Percentiles rank a stretch among this genome's conserved stretches.
phyloP scores from a whole-genome alignment of 2,113 vertebrate genomes.

The Ivindomyrus marchei region DNA sequence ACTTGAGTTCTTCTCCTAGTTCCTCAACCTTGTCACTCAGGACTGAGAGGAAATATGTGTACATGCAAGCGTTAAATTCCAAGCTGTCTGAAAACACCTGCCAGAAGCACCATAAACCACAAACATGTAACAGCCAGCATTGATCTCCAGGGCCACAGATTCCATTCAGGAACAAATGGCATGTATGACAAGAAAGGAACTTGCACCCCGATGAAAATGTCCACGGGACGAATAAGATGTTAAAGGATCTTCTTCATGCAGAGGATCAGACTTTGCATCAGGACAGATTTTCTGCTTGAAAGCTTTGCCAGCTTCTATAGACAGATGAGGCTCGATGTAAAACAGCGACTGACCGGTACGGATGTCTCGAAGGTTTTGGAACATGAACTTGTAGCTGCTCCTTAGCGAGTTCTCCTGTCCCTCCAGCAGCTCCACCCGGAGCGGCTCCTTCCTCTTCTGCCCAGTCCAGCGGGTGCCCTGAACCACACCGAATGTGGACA shows the following conservation, averaged over 20 bases:
- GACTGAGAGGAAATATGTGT: slow-evolving; percentile 47
- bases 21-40: slow-evolving; percentile 75
- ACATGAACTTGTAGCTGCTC: slow-evolving; percentile 80
- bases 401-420: slow-evolving; percentile 48
- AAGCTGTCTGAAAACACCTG: neutral
- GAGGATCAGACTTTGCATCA: neutral
- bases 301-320: neutral
- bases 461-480: slow-evolving; percentile 67
- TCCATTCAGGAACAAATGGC: neutral
- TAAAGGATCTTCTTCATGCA: neutral
- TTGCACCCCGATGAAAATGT: neutral
- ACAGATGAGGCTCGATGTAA: too few relatives aligned
- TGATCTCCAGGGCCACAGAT: neutral
- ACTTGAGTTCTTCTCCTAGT: slow-evolving; percentile 64
- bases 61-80: neutral
- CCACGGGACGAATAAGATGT: neutral
- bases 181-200: neutral
- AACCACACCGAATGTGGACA: slow-evolving; percentile 60
- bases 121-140: neutral
- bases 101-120: neutral
- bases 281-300: neutral
- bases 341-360: slow-evolving; percentile 63
- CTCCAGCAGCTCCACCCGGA: slow-evolving; percentile 51
- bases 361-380: slow-evolving; percentile 74
- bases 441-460: slow-evolving; percentile 41